A percentile compares a stretch with the other conserved stretches of the same genome.
phyloP scores from a whole-genome alignment of 2,113 vertebrate genomes.

The Aramus guarauna region DNA sequence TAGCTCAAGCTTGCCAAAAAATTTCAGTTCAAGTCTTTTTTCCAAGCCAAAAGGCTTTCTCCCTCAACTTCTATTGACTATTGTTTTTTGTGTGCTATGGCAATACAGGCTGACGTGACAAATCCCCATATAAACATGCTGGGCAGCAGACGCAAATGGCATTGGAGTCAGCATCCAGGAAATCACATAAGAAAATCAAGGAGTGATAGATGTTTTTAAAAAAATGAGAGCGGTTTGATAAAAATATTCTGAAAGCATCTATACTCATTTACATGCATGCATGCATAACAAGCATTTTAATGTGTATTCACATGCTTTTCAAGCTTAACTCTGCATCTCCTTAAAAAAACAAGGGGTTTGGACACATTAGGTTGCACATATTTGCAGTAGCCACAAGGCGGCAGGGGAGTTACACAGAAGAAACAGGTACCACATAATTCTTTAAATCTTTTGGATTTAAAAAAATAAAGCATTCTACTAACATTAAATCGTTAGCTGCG shows the following conservation, averaged over 20 bases:
- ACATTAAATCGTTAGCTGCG: background rate
- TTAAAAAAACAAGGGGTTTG: fast-evolving
- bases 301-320: fast-evolving
- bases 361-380: fast-evolving
- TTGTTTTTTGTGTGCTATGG: background rate
- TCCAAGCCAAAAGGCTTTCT: background rate
- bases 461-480: background rate
- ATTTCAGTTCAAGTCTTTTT: background rate
- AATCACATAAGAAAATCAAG: background rate
- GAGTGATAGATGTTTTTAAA: background rate
- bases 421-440: background rate
- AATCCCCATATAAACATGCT: background rate
- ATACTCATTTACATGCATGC: background rate
- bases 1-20: background rate
- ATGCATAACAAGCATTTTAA: background rate
- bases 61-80: background rate
- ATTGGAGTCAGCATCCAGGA: background rate
- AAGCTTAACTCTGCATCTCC: background rate
- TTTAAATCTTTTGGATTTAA: background rate
- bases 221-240: too few species aligned
- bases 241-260: background rate
- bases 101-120: background rate
- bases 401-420: background rate
- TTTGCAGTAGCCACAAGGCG: background rate
- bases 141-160: fast-evolving